phyloP scores from a whole-genome alignment of 2,888 invertebrate species.

The Rapana venosa region DNA sequence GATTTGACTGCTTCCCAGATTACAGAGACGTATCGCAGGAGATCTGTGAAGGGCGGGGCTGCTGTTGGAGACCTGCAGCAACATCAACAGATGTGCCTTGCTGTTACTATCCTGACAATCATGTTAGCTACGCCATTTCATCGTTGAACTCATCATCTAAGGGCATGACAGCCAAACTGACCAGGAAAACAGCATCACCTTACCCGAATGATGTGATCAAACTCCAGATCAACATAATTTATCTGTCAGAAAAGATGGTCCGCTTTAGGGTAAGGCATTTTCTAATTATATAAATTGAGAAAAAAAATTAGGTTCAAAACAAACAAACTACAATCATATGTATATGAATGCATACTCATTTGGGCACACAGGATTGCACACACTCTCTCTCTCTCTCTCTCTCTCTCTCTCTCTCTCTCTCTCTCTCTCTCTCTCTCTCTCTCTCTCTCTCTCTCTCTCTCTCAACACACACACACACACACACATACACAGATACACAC shows the following conservation, averaged over 20 bases:
- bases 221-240: constrained; percentile 36
- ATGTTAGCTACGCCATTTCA: constrained; percentile 41
- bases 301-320: too few relatives aligned
- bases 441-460: neutral
- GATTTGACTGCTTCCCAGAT: constrained; percentile 54
- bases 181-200: constrained; percentile 37
- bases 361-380: too few relatives aligned
- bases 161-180: constrained; percentile 20
- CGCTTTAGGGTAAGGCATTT: constrained; percentile 32
- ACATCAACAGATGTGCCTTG: constrained; percentile 42
- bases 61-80: constrained; percentile 46
- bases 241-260: constrained; percentile 16
- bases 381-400: too few relatives aligned
- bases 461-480: neutral
- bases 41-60: constrained; percentile 45
- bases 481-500: neutral
- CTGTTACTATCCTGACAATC: constrained; percentile 51
- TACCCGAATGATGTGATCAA: constrained; percentile 39
- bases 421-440: neutral
- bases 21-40: constrained; percentile 39
- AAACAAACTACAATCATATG: too few relatives aligned
- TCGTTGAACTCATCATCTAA: neutral
- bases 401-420: too few relatives aligned
- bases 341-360: too few relatives aligned
- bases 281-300: too few relatives aligned